phyloP scores from a whole-genome alignment of 2,797 vertebrate species.

The Cynopterus sphinx region DNA sequence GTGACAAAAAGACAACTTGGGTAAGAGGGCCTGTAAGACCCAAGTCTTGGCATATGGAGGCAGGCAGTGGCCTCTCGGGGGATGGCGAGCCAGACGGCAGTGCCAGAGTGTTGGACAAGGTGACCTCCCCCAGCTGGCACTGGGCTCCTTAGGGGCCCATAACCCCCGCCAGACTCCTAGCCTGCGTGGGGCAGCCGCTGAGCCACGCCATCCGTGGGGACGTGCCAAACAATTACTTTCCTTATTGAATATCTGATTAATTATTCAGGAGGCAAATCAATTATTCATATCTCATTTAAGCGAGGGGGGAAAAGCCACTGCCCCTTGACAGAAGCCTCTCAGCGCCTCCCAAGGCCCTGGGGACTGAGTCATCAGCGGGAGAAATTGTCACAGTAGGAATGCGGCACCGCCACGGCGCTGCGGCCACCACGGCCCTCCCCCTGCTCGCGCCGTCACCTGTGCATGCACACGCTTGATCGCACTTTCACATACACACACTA shows the following conservation, averaged over 20 bases:
- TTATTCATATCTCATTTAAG: constrained; percentile 91
- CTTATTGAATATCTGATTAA: constrained; percentile 91
- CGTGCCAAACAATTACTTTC: constrained; percentile 90
- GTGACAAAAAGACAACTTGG: not conserved
- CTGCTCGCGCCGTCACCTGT: not conserved
- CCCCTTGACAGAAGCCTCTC: constrained; percentile 83
- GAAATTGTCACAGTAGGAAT: constrained; percentile 64
- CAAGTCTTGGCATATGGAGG: not conserved
- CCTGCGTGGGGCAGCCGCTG: constrained; percentile 78
- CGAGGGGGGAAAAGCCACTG: constrained; percentile 75
- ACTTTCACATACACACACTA: not conserved
- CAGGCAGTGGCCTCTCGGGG: not conserved
- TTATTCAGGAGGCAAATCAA: constrained; percentile 89
- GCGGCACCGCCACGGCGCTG: not conserved
- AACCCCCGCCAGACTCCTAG: constrained; percentile 75
- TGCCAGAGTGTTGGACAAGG: constrained; percentile 80
- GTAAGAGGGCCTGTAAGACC: not conserved
- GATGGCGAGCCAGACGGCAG: not conserved
- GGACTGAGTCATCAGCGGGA: constrained; percentile 74
- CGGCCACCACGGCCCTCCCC: not conserved
- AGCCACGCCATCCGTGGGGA: constrained; percentile 85
- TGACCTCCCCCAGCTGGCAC: constrained; percentile 81
- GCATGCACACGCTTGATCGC: rapidly evolving
- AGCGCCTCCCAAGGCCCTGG: constrained; percentile 65
- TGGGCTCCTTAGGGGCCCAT: constrained; percentile 59